These are phyloP conservation scores for Plusia festucae DNA, from an alignment of 2,888 invertebrate species.

Conservation along the genomic window DNA sequence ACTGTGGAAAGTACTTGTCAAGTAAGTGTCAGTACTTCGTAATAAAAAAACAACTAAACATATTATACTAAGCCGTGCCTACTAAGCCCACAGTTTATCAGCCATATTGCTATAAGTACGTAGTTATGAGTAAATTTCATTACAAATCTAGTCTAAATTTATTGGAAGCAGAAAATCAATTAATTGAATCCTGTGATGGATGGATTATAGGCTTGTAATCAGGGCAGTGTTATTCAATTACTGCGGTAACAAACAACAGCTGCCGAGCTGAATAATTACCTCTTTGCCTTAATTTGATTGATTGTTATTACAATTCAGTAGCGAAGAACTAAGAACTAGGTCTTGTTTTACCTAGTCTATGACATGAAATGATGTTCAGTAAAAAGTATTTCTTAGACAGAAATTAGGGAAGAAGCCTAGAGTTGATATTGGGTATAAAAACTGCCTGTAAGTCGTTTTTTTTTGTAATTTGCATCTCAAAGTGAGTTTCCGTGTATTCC, in stretches of 20 bases:
- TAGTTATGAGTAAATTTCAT: no score
- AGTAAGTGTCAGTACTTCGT: no score
- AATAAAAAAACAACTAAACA: no score
- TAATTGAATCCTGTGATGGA: conserved; percentile 30
- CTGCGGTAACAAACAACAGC: conserved; percentile 21
- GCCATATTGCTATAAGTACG: no score
- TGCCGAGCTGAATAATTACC: conserved; percentile 20
- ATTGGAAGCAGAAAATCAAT: conserved; percentile 36
- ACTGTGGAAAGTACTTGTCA: no score
- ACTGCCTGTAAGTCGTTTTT: no score
- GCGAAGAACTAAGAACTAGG: not conserved
- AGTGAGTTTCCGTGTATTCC: no score
- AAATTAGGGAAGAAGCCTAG: not conserved
- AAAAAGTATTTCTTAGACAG: not conserved
- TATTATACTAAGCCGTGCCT: no score
- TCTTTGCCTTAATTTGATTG: conserved; percentile 26
- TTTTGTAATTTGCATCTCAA: no score
- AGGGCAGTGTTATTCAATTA: conserved; percentile 26
- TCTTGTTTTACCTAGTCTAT: not conserved
- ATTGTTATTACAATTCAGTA: conserved; percentile 20
- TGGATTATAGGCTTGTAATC: conserved; percentile 38
- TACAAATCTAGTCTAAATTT: conserved; percentile 27
- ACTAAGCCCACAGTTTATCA: no score
- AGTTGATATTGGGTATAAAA: no score
- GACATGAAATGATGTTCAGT: not conserved